Evolutionary conservation across 2,797 vertebrate genomes (phyloP), one percentile per base, ranked within the genome.

Genomic region (Huso huso): DNA sequence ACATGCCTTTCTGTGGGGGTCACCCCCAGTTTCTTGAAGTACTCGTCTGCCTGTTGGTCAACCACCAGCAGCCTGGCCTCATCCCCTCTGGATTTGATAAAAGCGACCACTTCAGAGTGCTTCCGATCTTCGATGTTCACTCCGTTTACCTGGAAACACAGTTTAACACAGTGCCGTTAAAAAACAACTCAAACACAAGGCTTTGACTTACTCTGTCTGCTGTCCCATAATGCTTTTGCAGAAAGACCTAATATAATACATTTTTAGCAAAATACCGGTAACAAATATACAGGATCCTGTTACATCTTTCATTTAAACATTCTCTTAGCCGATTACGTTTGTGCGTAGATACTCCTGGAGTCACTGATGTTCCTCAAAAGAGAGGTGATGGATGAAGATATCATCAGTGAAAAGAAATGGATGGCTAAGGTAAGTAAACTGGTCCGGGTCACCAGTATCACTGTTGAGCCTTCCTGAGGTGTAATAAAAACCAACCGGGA

Each of bases 41-140:
- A 77, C 3, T 93, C 87, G 0, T 99, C 96, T 0, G 96, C 93
- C 18, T 94, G 91, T 0, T 86, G 90, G 74, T 96, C 91, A 6
- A 98, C 94, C 81, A 98, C 90, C 10, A 99, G 86, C 2, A 99
- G 86, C 74, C 73, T 75, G 37, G 94, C 91, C 73, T 96, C 90
- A 0, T 74, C 76, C 1, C 91, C 90, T 61, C 77, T 79, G 0
- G 84, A 74, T 73, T 87, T 89, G 66, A 99, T 96, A 65, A 93
- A 82, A 2, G 87, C 83, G 66, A 99, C 95, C 4, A 99, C 96
- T 77, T 98, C 94, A 0, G 92, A 87, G 61, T 99, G 97, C 75
- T 86, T 88, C 79, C 95, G 81, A 1, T 87, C 89, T 23, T 90
- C 89, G 12, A 96, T 84, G 0, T 88, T 93, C 10, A 88, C 82